Evolutionary conservation across 2,797 vertebrate genomes (phyloP).

Genomic region (Orientallactaga sibirica): DNA sequence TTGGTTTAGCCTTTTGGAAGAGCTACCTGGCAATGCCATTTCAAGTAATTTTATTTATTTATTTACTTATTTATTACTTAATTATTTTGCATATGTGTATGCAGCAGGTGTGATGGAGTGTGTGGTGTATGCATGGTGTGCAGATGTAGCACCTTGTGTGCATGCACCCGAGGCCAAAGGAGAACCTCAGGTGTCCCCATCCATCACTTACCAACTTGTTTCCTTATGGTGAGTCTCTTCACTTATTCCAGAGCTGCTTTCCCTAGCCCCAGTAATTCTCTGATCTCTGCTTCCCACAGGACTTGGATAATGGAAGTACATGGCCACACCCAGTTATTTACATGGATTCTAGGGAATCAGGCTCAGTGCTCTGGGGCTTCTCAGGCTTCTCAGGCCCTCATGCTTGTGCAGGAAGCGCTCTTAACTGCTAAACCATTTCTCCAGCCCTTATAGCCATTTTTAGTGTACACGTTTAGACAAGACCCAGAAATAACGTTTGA

Average conservation of each 20-base stretch:
- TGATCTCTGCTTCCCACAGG: no score
- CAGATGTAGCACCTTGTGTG: not conserved
- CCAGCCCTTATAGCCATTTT: not conserved
- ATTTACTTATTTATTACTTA: not conserved
- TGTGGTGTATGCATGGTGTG: not conserved
- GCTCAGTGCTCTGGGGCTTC: no score
- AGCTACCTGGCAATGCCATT: not conserved
- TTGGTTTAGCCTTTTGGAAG: not conserved
- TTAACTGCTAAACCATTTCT: not conserved
- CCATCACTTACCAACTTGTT: no score
- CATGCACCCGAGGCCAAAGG: not conserved
- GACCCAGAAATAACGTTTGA: not conserved
- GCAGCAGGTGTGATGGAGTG: no score
- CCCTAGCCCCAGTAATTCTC: no score
- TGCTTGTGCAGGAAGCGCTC: not conserved
- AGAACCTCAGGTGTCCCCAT: no score
- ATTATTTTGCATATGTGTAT: not conserved
- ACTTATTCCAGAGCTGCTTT: no score
- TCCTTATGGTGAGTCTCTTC: no score
- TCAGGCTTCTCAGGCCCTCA: no score
- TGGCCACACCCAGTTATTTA: no score
- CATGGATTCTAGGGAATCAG: no score
- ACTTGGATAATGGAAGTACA: no score
- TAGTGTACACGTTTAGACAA: not conserved
- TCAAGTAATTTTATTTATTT: not conserved